Evolutionary conservation across 1,140 invertebrate species (phyloP).

Genomic region (Popillia japonica): DNA sequence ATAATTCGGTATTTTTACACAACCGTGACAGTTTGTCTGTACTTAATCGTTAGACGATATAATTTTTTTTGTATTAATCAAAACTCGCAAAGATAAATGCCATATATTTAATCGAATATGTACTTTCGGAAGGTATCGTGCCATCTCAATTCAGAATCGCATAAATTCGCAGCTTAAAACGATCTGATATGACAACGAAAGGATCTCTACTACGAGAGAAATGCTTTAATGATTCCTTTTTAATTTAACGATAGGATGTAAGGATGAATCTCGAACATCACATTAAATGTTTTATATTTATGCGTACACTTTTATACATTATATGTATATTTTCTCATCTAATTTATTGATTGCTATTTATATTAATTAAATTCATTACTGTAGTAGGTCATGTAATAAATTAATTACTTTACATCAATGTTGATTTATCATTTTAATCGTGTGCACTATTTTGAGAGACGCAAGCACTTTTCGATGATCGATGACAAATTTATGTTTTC

Average conservation of each 20-base stretch:
- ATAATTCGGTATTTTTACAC: constrained; percentile 40
- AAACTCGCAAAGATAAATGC: not conserved
- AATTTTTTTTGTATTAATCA: not conserved
- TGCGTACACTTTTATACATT: not conserved
- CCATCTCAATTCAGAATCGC: not conserved
- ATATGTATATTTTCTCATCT: not conserved
- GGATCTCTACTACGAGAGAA: not conserved
- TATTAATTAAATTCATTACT: not conserved
- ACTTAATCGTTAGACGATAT: constrained; percentile 35
- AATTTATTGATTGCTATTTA: constrained; percentile 11
- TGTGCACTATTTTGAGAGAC: too few relatives aligned
- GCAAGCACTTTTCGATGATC: too few relatives aligned
- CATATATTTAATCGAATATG: not conserved
- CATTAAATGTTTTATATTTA: not conserved
- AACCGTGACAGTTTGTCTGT: constrained; percentile 39
- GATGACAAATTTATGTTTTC: too few relatives aligned
- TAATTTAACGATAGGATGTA: not conserved
- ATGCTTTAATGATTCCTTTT: not conserved
- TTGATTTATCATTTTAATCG: not conserved
- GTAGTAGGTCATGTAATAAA: not conserved
- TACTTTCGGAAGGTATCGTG: constrained; percentile 1
- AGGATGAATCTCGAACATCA: not conserved
- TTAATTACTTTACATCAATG: not conserved
- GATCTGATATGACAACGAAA: constrained; percentile 18
- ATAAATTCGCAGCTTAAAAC: not conserved